Percentiles rank a stretch among this genome's conserved stretches.
Evolutionary conservation across 2,113 vertebrate species (phyloP).

Genomic region (Riparia riparia): DNA sequence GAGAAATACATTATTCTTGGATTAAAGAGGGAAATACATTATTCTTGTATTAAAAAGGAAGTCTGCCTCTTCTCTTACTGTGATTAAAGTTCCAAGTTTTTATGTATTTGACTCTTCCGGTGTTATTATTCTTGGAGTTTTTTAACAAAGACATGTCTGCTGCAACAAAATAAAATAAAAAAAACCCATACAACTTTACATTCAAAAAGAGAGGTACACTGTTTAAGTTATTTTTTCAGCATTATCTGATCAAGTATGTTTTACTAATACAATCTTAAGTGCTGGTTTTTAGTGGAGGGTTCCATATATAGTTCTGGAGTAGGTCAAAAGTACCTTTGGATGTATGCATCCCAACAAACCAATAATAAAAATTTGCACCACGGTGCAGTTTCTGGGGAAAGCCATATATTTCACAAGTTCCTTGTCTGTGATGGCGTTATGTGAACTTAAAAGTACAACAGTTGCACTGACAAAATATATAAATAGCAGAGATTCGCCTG

Average conservation of each 20-base stretch:
- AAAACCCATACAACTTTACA: neutral
- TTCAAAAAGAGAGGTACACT: neutral
- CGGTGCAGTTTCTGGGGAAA: conserved; percentile 16
- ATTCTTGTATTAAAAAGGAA: neutral
- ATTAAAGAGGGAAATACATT: neutral
- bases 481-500: conserved; percentile 37
- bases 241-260: neutral
- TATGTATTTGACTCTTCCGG: neutral
- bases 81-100: neutral
- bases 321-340: conserved; percentile 43
- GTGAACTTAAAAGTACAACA: neutral
- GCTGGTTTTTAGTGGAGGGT: neutral
- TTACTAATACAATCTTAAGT: neutral
- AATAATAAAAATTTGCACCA: neutral
- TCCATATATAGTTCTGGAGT: conserved; percentile 11
- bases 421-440: neutral
- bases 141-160: neutral
- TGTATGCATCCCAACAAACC: neutral
- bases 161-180: neutral
- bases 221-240: neutral
- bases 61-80: neutral
- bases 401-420: conserved; percentile 6
- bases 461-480: neutral
- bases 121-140: neutral
- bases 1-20: neutral